Evolutionary conservation across 2,113 vertebrate species (phyloP), one percentile per base, ranked within the genome.

Genomic region (Lampris incognitus): DNA sequence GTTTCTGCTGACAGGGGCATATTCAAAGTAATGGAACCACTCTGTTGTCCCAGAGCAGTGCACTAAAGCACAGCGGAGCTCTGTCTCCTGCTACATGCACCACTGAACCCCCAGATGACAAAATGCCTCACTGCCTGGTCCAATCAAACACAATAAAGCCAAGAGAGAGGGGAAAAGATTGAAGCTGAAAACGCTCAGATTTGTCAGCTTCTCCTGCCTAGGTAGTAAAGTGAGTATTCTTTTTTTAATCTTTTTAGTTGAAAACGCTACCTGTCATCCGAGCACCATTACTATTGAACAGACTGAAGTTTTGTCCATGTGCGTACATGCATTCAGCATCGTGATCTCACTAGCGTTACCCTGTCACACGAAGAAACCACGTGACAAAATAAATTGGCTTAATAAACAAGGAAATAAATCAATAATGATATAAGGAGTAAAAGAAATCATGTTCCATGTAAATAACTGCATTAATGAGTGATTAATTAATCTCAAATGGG

Each of bases 1-100:
- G 90, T 89, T 91, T 91, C 78, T 92, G 92, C 91, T 93, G 92
- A 93, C 89, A 91, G 83, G 84, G 90, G 80, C 87, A 88, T 92
- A 92, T 93, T 92, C 83, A 78, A 88, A 83, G 87, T 94, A 94
- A 92, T 94, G 89, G 86, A 87, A 88, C 69, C 87, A 71, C 83
- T 86, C 79, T 88, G 84, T 88, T 44, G 87, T 88, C 87, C 76
- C 81, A 64, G 66, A 84, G 90, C 82, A 72, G 79, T 76, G 81
- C 89, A 76, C 73, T 78, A 90, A 91, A 90, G 90, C 91, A 88
- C 87, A 93, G 91, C 91, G 85, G 89, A 91, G 83, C 73, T 84
- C 81, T 91, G 91, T 93, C 93, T 90, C 70, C 75, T 48, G 72
- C 88, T 89, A 75, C 85, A 92, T 70, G 88, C 89, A 80, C 85